Conservation (phyloP, 2,797 vertebrate genomes). For the Betta splendens region DNA sequence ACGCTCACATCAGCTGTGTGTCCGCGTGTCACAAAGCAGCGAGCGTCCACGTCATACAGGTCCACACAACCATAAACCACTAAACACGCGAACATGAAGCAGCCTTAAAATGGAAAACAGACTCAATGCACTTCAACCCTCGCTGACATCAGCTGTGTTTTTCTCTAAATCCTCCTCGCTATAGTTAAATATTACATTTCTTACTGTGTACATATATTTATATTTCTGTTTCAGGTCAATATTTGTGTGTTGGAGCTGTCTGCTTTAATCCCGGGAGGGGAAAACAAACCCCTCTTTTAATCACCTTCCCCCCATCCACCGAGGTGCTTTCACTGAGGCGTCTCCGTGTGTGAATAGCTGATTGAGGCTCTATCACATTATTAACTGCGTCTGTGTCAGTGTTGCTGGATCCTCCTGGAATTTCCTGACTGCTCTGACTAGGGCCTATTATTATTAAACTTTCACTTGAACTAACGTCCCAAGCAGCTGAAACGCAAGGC, state of each 20-base stretch:
- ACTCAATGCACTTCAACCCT: constrained; percentile 1
- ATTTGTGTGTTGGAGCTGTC: constrained; percentile 33
- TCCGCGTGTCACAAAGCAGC: too few species aligned
- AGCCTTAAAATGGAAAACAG: background rate
- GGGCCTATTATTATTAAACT: constrained; percentile 69
- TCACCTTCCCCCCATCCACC: constrained; percentile 39
- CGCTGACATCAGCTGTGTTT: constrained; percentile 23
- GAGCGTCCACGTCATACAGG: too few species aligned
- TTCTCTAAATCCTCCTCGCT: constrained; percentile 17
- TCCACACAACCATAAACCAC: too few species aligned
- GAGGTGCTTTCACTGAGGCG: constrained; percentile 39
- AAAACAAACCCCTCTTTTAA: constrained; percentile 50
- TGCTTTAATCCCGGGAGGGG: constrained; percentile 30
- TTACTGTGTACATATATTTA: constrained; percentile 45
- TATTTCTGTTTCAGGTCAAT: constrained; percentile 40
- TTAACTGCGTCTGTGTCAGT: constrained; percentile 63
- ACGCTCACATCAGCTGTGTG: too few species aligned
- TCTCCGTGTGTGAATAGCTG: constrained; percentile 54
- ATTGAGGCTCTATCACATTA: constrained; percentile 55
- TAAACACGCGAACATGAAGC: too few species aligned
- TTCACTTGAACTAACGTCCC: constrained; percentile 66
- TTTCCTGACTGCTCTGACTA: constrained; percentile 56
- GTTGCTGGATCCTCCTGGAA: constrained; percentile 50
- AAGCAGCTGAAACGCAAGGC: constrained; percentile 67
- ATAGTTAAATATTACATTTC: constrained; percentile 42